phyloP scores from a whole-genome alignment of 2,888 invertebrate genomes.

The Diaperis boleti region DNA sequence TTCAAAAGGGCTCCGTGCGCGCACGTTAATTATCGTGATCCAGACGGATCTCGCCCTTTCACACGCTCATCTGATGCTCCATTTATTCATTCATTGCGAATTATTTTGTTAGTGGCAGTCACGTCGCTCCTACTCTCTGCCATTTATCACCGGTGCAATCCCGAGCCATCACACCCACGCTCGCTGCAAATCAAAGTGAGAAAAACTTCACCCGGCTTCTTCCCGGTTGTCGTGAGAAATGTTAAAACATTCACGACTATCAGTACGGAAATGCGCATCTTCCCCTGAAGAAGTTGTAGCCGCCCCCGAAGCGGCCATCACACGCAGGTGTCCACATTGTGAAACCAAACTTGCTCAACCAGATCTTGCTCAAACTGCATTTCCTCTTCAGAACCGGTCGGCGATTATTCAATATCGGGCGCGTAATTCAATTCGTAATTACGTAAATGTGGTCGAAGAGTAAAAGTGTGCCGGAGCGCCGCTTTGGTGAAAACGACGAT shows the following conservation, averaged over 20 bases:
- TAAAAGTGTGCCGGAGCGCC: constrained; percentile 19
- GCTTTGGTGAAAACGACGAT: too few species aligned
- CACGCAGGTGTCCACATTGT: constrained; percentile 18
- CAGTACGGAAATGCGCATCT: constrained; percentile 3
- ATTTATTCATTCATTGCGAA: constrained; percentile 36
- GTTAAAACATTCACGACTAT: constrained; percentile 27
- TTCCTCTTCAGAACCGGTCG: constrained; percentile 20
- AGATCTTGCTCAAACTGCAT: constrained; percentile 19
- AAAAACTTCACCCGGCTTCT: constrained; percentile 20
- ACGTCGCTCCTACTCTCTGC: constrained; percentile 19
- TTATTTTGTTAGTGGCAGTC: constrained; percentile 27
- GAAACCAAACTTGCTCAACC: constrained; percentile 20
- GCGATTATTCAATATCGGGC: constrained; percentile 22
- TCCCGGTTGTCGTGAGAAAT: constrained; percentile 25
- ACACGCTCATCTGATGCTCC: constrained; percentile 20
- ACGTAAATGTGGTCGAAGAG: constrained; percentile 10
- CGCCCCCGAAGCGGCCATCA: not conserved
- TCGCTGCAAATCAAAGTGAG: constrained; percentile 4
- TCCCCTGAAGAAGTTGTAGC: not conserved
- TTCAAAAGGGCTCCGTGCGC: constrained; percentile 20
- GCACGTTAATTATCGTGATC: constrained; percentile 28
- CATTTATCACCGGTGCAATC: constrained; percentile 30
- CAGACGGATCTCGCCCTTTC: constrained; percentile 32
- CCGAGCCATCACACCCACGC: constrained; percentile 24
- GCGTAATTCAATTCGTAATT: not conserved